These are phyloP conservation scores for Diprion similis DNA, from an alignment of 1,140 invertebrate genomes.

Conservation along the genomic window DNA sequence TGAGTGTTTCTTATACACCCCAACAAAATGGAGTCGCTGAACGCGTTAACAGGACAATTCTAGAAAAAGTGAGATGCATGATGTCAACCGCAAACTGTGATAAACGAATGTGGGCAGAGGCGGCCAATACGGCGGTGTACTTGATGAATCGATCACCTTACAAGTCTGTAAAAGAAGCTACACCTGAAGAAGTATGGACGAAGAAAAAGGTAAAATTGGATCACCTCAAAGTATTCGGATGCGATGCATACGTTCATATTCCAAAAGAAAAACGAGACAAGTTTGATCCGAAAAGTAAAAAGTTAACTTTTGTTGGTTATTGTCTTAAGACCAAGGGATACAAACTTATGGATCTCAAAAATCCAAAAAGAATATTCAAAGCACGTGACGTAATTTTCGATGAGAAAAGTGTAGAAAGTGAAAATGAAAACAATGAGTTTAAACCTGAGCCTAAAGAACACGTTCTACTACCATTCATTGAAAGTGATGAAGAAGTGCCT, in stretches of 20 bases:
- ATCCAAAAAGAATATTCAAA: too few species aligned
- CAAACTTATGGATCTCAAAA: too few species aligned
- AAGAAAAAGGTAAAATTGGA: constrained; percentile 1
- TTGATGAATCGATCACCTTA: constrained; percentile 27
- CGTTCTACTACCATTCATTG: too few species aligned
- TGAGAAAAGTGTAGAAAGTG: constrained; percentile 22
- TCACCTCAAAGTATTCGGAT: constrained; percentile 47
- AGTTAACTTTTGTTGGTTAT: constrained; percentile 42
- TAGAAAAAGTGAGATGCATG: constrained; percentile 33
- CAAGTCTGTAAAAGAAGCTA: not conserved
- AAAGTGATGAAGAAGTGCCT: too few species aligned
- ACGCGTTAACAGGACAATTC: constrained; percentile 43
- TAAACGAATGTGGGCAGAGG: constrained; percentile 19
- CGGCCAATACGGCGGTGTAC: constrained; percentile 25
- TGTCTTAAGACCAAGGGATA: constrained; percentile 39
- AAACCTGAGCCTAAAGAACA: constrained; percentile 33
- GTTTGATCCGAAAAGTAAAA: constrained; percentile 35
- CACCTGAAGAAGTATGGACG: constrained; percentile 7
- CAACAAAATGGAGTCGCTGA: constrained; percentile 49
- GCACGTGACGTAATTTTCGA: too few species aligned
- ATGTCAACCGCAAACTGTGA: constrained; percentile 21
- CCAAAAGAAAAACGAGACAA: constrained; percentile 39
- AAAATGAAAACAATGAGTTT: constrained; percentile 37
- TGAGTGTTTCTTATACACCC: constrained; percentile 38
- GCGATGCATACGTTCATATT: constrained; percentile 42